These are phyloP conservation scores for Rhagium mordax DNA, from an alignment of 2,888 invertebrate genomes.

Conservation along the genomic window DNA sequence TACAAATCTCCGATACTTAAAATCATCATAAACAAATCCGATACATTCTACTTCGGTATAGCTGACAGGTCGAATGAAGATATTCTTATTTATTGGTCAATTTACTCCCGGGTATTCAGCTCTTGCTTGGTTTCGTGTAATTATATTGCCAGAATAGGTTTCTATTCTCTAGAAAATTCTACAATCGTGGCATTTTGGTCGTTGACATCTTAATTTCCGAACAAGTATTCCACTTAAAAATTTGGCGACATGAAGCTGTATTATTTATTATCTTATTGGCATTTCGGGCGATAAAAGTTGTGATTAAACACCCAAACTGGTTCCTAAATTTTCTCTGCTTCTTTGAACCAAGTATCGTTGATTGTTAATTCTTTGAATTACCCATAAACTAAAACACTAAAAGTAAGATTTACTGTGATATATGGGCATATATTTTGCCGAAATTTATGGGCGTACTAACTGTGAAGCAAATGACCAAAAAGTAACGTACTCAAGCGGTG, in stretches of 20 bases:
- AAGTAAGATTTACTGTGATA: slow-evolving; percentile 32
- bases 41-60: background rate
- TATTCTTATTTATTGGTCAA: background rate
- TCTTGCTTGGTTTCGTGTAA: background rate
- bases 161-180: slow-evolving; percentile 18
- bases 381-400: slow-evolving; percentile 30
- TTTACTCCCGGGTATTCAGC: background rate
- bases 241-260: slow-evolving; percentile 30
- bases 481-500: background rate
- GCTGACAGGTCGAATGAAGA: background rate
- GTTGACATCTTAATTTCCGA: slow-evolving; percentile 17
- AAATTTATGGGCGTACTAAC: slow-evolving; percentile 28
- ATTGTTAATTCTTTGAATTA: slow-evolving; percentile 31
- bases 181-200: slow-evolving; percentile 10
- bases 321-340: slow-evolving; percentile 31
- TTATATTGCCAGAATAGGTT: background rate
- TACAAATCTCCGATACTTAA: background rate
- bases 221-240: slow-evolving; percentile 23
- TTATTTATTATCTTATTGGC: slow-evolving; percentile 35
- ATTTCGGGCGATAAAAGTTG: slow-evolving; percentile 31
- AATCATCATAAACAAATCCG: background rate
- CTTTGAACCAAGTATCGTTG: slow-evolving; percentile 14
- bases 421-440: slow-evolving; percentile 15
- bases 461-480: slow-evolving; percentile 2
- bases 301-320: slow-evolving; percentile 38